These are phyloP conservation scores for Drosophila anomalata DNA, from an alignment of 2,888 invertebrate species.

Conservation along the genomic window DNA sequence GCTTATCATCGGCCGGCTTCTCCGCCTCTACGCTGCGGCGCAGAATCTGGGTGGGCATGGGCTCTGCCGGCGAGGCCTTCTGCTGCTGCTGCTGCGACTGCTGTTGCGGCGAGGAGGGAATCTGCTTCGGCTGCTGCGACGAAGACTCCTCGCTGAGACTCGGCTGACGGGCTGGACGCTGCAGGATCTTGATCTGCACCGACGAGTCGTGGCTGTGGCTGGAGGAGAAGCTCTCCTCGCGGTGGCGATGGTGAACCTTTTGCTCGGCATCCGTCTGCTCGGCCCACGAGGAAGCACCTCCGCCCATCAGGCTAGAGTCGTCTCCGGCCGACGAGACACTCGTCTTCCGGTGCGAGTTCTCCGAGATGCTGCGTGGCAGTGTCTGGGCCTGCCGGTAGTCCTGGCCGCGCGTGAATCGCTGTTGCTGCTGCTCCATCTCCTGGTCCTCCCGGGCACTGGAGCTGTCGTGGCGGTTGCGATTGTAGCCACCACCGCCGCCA, in stretches of 20 bases:
- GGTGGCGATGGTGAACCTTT: conserved; percentile 75
- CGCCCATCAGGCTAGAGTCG: conserved; percentile 57
- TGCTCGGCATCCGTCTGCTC: conserved; percentile 84
- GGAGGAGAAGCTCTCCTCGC: conserved; percentile 82
- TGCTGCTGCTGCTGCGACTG: conserved; percentile 38
- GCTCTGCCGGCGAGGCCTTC: conserved; percentile 33
- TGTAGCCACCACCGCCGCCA: conserved; percentile 38
- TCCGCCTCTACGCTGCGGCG: conserved; percentile 80
- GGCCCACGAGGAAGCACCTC: conserved; percentile 83
- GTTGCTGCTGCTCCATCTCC: conserved; percentile 57
- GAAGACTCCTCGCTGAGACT: conserved; percentile 73
- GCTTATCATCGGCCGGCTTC: conserved; percentile 24
- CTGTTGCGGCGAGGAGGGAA: conserved; percentile 34
- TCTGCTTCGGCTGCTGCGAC: conserved; percentile 43
- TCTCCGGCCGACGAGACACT: conserved; percentile 82
- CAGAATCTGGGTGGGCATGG: conserved; percentile 82
- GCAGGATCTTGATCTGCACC: conserved; percentile 83
- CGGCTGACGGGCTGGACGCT: conserved; percentile 76
- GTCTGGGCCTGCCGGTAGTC: conserved; percentile 69
- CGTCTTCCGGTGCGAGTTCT: conserved; percentile 84
- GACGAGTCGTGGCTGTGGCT: conserved; percentile 82
- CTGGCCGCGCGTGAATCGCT: conserved; percentile 55
- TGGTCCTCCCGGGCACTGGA: conserved; percentile 58
- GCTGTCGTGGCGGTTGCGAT: conserved; percentile 63
- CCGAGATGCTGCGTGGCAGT: conserved; percentile 83